Evolutionary conservation across 2,797 vertebrate species (phyloP), one percentile per base, ranked within the genome.

Genomic region (Enteromius viviparus): DNA sequence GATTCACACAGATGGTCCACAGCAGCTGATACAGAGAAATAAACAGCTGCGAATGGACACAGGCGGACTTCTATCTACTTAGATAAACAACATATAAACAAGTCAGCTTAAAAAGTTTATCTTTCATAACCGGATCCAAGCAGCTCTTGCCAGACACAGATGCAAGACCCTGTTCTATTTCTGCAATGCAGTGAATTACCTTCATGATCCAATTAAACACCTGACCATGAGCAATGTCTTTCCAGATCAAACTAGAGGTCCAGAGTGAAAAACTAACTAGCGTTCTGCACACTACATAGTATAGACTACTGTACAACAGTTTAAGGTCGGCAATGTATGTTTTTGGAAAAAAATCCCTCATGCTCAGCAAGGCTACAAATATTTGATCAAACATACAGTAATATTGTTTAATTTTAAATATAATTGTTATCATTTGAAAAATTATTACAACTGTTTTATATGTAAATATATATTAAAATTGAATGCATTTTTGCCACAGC

Each of bases 1-100:
- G 80, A 81, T 74, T 74, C 68, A 3, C 12, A 19, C 78, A 60
- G 78, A 80, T 71, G 66, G 72, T 40, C 34, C 74, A 2, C 26
- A 45, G 53, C 53, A 62, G 55, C 10, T n/a, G 37, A 81, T 58
- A 15, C 68, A 47, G 51, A 42, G 19, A 72, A 62, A 60, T 53
- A 62, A 58, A 45, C 65, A 70, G 49, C 49, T 80, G 55, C 9
- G 58, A 37, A 29, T 21, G 19, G 37, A 70, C 17, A n/a, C 17
- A 71, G 51, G 60, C 15, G 0, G 6, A 32, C 40, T 55, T 69
- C 7, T 21, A 19, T 69, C 64, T 68, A 12, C 64, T 62, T 15
- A 6, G 15, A 58, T 72, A 26, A 60, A 75, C 49, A 53, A 37
- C 29, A 21, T 55, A 55, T 40, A 21, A n/a, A 26, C 12, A 70